phyloP scores from a whole-genome alignment of 2,113 vertebrate genomes.

The Theristicus caerulescens region DNA sequence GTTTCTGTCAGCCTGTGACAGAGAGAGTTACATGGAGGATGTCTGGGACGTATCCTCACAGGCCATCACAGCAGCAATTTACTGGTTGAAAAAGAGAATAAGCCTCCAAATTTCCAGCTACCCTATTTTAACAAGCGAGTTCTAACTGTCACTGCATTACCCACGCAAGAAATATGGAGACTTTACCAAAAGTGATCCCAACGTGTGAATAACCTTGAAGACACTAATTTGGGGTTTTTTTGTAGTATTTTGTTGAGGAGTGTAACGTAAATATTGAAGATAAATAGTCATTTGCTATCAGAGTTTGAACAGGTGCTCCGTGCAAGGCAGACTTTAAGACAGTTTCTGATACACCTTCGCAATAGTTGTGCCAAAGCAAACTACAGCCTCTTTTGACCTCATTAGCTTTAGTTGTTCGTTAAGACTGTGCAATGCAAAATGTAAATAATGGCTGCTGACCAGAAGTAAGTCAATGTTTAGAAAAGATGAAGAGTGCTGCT shows the following conservation, averaged over 20 bases:
- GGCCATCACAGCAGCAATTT: neutral
- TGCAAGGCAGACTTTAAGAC: constrained; percentile 5
- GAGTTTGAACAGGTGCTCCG: constrained; percentile 77
- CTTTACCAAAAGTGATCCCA: neutral
- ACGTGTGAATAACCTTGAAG: neutral
- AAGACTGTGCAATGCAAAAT: neutral
- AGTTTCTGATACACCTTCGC: constrained; percentile 8
- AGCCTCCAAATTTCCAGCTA: neutral
- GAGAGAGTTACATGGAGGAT: neutral
- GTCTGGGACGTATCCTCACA: neutral
- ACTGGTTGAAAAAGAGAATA: neutral
- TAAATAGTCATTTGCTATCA: constrained; percentile 51
- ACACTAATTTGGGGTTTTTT: neutral
- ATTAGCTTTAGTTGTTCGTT: neutral
- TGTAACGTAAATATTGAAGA: constrained; percentile 62
- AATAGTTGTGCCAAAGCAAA: constrained; percentile 44
- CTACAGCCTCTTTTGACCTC: neutral
- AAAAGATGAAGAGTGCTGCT: neutral
- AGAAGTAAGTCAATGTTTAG: neutral
- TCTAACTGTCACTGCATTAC: neutral
- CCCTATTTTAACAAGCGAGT: neutral
- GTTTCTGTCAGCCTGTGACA: neutral
- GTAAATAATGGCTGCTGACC: constrained; percentile 13
- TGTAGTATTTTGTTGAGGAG: constrained; percentile 39
- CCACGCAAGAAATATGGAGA: neutral